A percentile compares a stretch with the other conserved stretches of the same genome.
Conservation (phyloP, 2,888 invertebrate species). For the Philopedon plagiatum region DNA sequence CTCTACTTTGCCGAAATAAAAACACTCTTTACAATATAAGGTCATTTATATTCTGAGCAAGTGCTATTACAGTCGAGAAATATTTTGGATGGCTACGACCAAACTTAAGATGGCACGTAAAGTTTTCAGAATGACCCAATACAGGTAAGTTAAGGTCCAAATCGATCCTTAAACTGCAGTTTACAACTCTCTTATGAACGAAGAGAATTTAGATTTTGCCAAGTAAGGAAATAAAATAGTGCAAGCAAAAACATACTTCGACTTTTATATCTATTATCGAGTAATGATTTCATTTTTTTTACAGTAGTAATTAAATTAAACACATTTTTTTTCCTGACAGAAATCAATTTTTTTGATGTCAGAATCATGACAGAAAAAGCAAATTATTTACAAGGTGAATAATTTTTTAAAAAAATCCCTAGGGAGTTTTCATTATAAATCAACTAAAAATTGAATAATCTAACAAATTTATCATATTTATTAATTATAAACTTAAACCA, state of each 20-base stretch:
- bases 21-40: constrained; percentile 6
- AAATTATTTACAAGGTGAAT: too few species aligned
- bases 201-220: constrained; percentile 31
- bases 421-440: too few species aligned
- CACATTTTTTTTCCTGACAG: too few species aligned
- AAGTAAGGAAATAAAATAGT: not conserved
- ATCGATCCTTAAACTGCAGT: constrained; percentile 20
- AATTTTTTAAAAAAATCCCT: too few species aligned
- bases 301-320: too few species aligned
- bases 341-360: too few species aligned
- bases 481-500: too few species aligned
- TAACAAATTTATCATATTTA: too few species aligned
- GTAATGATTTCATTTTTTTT: too few species aligned
- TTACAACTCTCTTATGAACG: constrained; percentile 41
- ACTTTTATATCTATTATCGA: too few species aligned
- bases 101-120: constrained; percentile 44
- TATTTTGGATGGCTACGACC: constrained; percentile 35
- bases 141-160: constrained; percentile 22
- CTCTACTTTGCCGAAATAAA: not conserved
- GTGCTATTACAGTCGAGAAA: constrained; percentile 1
- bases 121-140: constrained; percentile 30
- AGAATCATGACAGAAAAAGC: too few species aligned
- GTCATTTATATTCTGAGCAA: constrained; percentile 23
- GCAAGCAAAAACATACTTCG: not conserved
- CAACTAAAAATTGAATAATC: too few species aligned